Base-by-base conservation (phyloP, 23 tunicate genomes). In the Halocynthia aurantium region DNA sequence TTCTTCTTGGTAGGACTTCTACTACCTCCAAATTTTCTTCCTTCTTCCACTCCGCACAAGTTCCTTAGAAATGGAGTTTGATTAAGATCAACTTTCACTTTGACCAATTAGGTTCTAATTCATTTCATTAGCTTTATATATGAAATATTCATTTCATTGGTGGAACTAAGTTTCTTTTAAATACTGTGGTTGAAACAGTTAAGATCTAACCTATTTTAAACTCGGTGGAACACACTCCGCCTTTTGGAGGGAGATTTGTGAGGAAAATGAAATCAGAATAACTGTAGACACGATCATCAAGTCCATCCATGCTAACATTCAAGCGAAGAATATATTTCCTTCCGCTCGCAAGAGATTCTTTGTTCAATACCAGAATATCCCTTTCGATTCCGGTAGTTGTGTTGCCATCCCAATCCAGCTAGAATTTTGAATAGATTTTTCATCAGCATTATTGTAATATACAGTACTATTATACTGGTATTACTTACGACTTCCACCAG, bases 291-390 rank as follows among this genome's bases (percentile, higher is more conserved):
- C 87, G 53, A 7, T 66, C 92, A 61, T 92, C 98, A 44, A 92
- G 52, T 7, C 98, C 98, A 52, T 86, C 92, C 92, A 86, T 86
- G 21, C 93, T 61, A n/a, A 92, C 67, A 63, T 92, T 92, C 55
- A 92, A 51, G 15, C 98, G 84, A 52, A 92, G 52, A 58, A 86
- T 60, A 60, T 81, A 92, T 51, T 69, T 68, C 11, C 76, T 61
- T 15, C 98, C 98, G 50, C 92, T 85, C 18, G 44, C 13, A 62
- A 92, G 62, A 21, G 85, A 73, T 63, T 92, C 72, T 51, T 92
- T 86, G 49, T 78, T 92, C 57, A 92, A 62, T 6, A 86, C 98
- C 8, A 92, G 57, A 20, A 92, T 83, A 21, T 81, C 72, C 8
- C 88, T 60, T 52, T 55, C 65, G 51, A 78, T 62, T 7, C 86